A percentile compares a stretch with the other conserved stretches of the same genome.
Evolutionary conservation across 2,888 invertebrate species (phyloP).

Genomic region (Drosophila diplacantha): DNA sequence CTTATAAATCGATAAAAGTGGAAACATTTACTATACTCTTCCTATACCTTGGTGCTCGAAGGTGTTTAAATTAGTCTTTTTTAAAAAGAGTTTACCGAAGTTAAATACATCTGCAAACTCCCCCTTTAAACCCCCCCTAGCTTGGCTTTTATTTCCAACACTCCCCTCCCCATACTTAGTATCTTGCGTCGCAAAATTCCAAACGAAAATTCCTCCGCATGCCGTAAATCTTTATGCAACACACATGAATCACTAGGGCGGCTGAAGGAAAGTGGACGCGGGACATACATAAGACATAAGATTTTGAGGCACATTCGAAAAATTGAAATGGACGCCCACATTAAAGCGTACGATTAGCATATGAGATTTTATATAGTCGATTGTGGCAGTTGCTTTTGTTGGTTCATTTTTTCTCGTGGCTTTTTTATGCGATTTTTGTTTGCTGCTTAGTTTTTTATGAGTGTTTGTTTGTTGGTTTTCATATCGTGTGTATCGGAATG

Average conservation of each 20-base stretch:
- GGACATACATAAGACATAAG: slow-evolving; percentile 11
- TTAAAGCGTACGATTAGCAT: slow-evolving; percentile 45
- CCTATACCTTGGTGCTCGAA: background rate
- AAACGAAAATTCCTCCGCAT: slow-evolving; percentile 5
- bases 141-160: background rate
- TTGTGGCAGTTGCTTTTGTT: slow-evolving; percentile 26
- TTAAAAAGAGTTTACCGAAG: background rate
- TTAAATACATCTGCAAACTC: background rate
- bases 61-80: background rate
- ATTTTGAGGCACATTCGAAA: slow-evolving; percentile 20
- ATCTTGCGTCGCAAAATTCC: slow-evolving; percentile 5
- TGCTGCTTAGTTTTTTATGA: slow-evolving; percentile 25
- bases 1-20: background rate
- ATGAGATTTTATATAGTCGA: slow-evolving; percentile 39
- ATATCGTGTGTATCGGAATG: slow-evolving; percentile 25
- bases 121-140: background rate
- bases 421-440: slow-evolving; percentile 14
- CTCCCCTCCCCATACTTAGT: background rate
- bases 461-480: slow-evolving; percentile 29
- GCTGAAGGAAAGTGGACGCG: slow-evolving; percentile 14
- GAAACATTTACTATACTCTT: background rate
- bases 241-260: slow-evolving; percentile 30
- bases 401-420: slow-evolving; percentile 4
- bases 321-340: slow-evolving; percentile 37
- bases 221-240: slow-evolving; percentile 26